phyloP scores from a whole-genome alignment of 2,113 vertebrate species.

The Forbesichthys papilliferus region DNA sequence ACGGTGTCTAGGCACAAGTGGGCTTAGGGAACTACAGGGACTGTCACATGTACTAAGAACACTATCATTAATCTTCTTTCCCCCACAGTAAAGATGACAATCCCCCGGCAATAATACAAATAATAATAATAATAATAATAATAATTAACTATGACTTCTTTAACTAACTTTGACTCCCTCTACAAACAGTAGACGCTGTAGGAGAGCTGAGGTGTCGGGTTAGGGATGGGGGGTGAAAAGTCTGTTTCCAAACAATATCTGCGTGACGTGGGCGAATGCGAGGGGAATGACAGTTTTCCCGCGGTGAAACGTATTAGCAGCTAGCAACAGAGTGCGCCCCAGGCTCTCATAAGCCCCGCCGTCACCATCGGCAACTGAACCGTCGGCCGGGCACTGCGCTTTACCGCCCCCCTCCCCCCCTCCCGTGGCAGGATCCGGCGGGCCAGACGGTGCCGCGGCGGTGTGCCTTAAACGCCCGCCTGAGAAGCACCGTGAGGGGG shows the following conservation, averaged over 20 bases:
- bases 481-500: slow-evolving; percentile 36
- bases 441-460: slow-evolving; percentile 41
- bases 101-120: neutral
- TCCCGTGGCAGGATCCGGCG: slow-evolving; percentile 23
- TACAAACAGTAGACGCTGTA: neutral
- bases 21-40: neutral
- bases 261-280: neutral
- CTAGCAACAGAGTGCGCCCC: neutral
- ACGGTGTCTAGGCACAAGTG: neutral
- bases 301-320: slow-evolving; percentile 11
- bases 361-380: neutral
- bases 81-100: neutral
- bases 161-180: neutral
- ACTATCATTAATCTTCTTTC: neutral
- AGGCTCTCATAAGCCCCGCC: neutral
- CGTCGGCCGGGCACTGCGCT: slow-evolving; percentile 1
- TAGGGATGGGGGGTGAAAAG: too few species aligned
- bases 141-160: neutral
- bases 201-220: neutral
- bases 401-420: slow-evolving; percentile 23
- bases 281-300: slow-evolving; percentile 1
- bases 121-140: neutral
- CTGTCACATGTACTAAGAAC: neutral
- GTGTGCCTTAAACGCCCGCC: slow-evolving; percentile 50
- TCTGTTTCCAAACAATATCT: too few species aligned